phyloP scores from a whole-genome alignment of 2,113 vertebrate species.

The Callospermophilus lateralis region DNA sequence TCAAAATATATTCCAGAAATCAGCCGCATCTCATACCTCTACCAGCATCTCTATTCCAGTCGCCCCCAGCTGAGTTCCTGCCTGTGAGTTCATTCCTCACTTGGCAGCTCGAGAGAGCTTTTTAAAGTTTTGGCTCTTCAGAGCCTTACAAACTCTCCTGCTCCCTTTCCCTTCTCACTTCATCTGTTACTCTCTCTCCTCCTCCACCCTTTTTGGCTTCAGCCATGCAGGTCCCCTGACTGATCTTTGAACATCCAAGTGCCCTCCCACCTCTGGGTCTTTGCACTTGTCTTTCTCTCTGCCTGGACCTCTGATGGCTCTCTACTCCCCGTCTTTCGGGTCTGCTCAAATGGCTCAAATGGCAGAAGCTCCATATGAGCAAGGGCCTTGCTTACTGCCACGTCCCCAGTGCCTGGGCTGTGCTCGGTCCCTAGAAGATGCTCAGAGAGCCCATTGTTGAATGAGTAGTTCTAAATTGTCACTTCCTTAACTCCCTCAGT shows the following conservation, averaged over 20 bases:
- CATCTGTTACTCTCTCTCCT: neutral
- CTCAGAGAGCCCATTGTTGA: neutral
- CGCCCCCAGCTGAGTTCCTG: neutral
- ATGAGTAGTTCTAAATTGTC: neutral
- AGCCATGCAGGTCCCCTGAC: no score
- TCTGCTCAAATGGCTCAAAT: neutral
- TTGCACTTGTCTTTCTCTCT: neutral
- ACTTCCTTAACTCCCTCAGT: neutral
- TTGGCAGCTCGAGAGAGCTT: neutral
- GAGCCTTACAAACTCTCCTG: neutral
- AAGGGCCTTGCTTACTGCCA: neutral
- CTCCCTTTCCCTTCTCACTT: neutral
- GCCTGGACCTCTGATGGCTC: neutral
- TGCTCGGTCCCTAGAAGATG: neutral
- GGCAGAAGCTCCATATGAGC: fast-evolving
- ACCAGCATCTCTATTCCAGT: neutral
- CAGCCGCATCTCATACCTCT: neutral
- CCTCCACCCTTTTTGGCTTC: neutral
- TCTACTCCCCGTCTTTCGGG: neutral
- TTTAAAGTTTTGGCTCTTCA: neutral
- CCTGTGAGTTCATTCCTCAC: neutral
- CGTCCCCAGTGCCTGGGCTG: neutral
- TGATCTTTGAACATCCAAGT: neutral
- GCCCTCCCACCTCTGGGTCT: neutral
- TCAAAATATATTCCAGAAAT: neutral